Percentiles rank a stretch among this genome's conserved stretches.
phyloP scores from a whole-genome alignment of 2,113 vertebrate genomes.

The Mobula hypostoma region DNA sequence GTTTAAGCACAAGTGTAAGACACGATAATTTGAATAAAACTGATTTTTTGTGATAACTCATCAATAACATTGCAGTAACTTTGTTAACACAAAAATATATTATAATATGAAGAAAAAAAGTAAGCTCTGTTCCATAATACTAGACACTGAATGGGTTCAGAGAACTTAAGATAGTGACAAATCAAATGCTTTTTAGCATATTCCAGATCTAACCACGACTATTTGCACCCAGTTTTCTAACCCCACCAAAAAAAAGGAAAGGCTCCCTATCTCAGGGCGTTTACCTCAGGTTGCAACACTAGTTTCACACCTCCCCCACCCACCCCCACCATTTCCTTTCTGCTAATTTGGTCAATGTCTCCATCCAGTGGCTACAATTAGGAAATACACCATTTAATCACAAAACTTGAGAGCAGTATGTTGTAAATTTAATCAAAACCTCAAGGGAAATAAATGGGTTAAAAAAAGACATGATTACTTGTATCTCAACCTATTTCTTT shows the following conservation, averaged over 20 bases:
- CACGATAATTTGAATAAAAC: neutral
- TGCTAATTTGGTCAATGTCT: neutral
- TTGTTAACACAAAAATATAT: neutral
- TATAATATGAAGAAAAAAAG: neutral
- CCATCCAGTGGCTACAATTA: neutral
- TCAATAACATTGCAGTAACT: neutral
- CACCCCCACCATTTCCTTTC: neutral
- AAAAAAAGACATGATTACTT: neutral
- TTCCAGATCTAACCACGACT: neutral
- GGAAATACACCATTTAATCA: neutral
- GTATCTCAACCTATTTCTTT: neutral
- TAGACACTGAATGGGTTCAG: neutral
- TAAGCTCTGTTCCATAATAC: neutral
- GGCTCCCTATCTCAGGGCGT: no score
- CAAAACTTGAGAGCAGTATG: neutral
- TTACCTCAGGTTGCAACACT: neutral
- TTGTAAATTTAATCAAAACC: neutral
- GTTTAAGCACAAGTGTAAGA: neutral
- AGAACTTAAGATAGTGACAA: neutral
- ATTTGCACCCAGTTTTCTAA: neutral
- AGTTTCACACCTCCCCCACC: no score
- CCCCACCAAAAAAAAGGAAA: neutral
- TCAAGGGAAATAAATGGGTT: no score
- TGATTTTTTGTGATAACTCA: neutral
- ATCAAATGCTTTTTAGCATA: neutral